phyloP scores from a whole-genome alignment of 2,113 vertebrate species.

The Nothobranchius furzeri region DNA sequence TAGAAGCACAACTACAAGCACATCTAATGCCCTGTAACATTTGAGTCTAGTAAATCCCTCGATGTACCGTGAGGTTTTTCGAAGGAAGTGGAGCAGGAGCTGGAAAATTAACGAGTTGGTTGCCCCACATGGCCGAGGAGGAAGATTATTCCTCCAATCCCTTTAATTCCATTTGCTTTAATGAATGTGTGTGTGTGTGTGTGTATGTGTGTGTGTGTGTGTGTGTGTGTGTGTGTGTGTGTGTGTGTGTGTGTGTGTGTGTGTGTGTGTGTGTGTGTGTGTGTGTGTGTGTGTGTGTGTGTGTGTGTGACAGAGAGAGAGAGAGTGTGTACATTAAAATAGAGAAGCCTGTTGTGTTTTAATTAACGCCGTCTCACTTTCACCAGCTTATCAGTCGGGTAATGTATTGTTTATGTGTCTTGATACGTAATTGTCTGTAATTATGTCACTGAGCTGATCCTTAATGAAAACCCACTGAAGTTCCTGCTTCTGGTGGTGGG shows the following conservation, averaged over 20 bases:
- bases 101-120: conserved; percentile 62
- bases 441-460: background rate
- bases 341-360: conserved; percentile 36
- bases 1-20: conserved; percentile 8
- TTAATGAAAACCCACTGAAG: background rate
- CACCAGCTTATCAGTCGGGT: conserved; percentile 5
- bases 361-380: conserved; percentile 36
- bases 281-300: background rate
- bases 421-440: background rate
- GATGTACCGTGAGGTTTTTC: conserved; percentile 28
- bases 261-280: conserved; percentile 1
- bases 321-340: conserved; percentile 25
- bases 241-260: conserved; percentile 1
- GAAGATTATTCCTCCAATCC: conserved; percentile 69
- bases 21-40: conserved; percentile 35
- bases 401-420: conserved; percentile 11
- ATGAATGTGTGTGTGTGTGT: conserved; percentile 52
- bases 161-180: conserved; percentile 72
- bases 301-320: background rate
- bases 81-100: conserved; percentile 44
- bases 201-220: background rate
- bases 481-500: background rate
- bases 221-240: conserved; percentile 1
- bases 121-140: conserved; percentile 54
- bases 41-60: conserved; percentile 51